These are phyloP conservation scores for Pyrrhura leucotis DNA, from an alignment of 2,797 vertebrate species.

Conservation along the genomic window DNA sequence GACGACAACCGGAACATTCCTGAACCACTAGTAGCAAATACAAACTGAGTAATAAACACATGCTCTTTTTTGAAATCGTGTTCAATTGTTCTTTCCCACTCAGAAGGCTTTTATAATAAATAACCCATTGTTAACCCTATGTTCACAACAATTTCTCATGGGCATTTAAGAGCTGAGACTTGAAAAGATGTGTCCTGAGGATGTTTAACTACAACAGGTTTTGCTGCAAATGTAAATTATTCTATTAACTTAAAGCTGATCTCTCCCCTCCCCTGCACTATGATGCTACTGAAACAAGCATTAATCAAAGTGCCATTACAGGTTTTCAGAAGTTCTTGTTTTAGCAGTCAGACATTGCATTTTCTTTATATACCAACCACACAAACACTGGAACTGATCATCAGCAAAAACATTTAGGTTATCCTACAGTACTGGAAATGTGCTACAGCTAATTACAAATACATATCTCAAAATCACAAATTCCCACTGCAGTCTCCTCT, in stretches of 20 bases:
- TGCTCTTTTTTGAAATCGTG: neutral
- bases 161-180: neutral
- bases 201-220: neutral
- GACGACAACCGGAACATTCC: constrained; percentile 19
- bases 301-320: neutral
- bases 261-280: neutral
- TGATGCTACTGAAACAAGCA: neutral
- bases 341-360: neutral
- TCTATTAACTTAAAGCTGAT: neutral
- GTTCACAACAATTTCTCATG: neutral
- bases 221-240: neutral
- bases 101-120: neutral
- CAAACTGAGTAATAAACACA: neutral
- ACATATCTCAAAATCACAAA: neutral
- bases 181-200: neutral
- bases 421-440: neutral
- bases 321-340: neutral
- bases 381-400: neutral
- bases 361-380: neutral
- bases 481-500: neutral
- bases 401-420: neutral
- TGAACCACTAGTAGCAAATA: neutral
- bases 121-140: neutral
- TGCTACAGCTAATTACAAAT: neutral
- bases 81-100: neutral